Conservation (phyloP, 2,888 invertebrate genomes). For the Diadegma fenestrale region DNA sequence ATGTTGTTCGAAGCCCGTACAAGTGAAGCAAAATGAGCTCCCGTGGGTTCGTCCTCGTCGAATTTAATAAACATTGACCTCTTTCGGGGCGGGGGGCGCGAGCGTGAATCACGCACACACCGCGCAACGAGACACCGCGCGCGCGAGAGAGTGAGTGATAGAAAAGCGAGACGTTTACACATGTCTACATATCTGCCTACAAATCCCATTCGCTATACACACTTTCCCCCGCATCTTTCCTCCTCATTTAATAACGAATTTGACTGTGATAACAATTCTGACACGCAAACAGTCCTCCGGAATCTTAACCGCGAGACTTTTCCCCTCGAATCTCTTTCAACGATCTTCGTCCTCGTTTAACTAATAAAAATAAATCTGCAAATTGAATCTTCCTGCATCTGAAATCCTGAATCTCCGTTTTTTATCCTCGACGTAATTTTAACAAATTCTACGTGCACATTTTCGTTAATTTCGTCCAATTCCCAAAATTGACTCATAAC, state of each 20-base stretch:
- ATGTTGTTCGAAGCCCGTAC: slow-evolving; percentile 21
- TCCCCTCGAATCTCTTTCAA: slow-evolving; percentile 6
- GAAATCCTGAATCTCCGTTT: slow-evolving; percentile 30
- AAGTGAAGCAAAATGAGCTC: slow-evolving; percentile 24
- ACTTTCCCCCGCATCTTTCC: slow-evolving; percentile 51
- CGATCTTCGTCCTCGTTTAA: not conserved
- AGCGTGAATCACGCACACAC: slow-evolving; percentile 47
- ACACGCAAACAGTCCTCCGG: slow-evolving; percentile 32
- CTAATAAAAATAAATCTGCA: not conserved
- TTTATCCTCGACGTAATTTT: slow-evolving; percentile 18
- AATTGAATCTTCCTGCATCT: not conserved
- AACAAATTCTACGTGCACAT: too few species aligned
- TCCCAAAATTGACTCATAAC: not conserved
- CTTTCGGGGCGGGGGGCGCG: slow-evolving; percentile 38
- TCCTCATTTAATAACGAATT: slow-evolving; percentile 49
- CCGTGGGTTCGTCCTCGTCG: slow-evolving; percentile 32
- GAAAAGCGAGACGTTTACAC: slow-evolving; percentile 48
- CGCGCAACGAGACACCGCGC: not conserved
- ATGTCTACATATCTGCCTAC: slow-evolving; percentile 63
- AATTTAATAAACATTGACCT: slow-evolving; percentile 59
- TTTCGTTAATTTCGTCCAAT: slow-evolving; percentile 29
- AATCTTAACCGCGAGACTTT: slow-evolving; percentile 11
- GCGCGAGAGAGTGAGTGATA: not conserved
- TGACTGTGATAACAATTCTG: slow-evolving; percentile 60
- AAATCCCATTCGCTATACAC: slow-evolving; percentile 49